phyloP scores from a whole-genome alignment of 2,797 vertebrate species.

The Rhinella marina region DNA sequence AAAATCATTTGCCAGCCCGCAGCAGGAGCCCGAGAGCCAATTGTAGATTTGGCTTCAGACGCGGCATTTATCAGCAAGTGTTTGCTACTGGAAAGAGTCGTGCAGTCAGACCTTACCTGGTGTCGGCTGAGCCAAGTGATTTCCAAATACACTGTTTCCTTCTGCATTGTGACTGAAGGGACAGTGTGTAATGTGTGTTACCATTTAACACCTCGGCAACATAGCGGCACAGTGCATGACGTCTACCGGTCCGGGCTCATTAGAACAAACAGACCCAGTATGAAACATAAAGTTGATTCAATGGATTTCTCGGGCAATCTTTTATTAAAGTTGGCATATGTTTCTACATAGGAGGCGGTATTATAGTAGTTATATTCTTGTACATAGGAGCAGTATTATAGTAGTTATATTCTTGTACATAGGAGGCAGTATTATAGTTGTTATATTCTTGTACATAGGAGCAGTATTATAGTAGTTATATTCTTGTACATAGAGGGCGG shows the following conservation, averaged over 20 bases:
- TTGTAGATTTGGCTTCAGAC: slow-evolving; percentile 20
- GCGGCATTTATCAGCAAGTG: slow-evolving; percentile 13
- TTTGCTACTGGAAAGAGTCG: slow-evolving; percentile 16
- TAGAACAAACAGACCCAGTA: not conserved
- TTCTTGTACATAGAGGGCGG: not conserved
- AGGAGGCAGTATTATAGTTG: not conserved
- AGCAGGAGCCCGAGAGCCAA: not conserved
- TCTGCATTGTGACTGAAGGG: not conserved
- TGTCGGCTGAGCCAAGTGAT: not conserved
- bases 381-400: no score
- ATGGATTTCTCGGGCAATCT: not conserved
- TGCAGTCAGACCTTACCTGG: not conserved
- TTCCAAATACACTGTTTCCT: not conserved
- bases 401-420: no score
- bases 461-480: slow-evolving; percentile 14
- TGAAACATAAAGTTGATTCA: not conserved
- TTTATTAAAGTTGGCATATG: not conserved
- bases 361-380: not conserved
- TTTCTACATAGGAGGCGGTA: no score
- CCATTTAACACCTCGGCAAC: not conserved
- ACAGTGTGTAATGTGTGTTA: not conserved
- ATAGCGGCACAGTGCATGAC: not conserved
- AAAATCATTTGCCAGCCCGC: slow-evolving; percentile 6
- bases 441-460: not conserved
- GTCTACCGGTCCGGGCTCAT: not conserved